Conservation (phyloP, 2,888 invertebrate species). For the Machimus rusticus region DNA sequence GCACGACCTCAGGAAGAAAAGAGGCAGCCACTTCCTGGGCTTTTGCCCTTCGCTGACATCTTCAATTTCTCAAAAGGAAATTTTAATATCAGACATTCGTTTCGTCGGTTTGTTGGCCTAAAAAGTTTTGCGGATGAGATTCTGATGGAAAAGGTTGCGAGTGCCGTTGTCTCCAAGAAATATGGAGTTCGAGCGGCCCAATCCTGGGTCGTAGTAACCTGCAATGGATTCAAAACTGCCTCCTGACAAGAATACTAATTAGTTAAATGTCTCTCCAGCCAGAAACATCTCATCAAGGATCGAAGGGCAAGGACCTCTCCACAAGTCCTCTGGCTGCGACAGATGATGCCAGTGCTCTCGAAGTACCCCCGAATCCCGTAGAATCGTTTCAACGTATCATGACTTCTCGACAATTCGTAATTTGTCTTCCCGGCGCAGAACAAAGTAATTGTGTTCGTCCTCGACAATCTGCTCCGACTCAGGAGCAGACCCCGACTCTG, state of each 20-base stretch:
- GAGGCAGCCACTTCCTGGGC: neutral
- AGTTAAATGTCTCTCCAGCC: neutral
- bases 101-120: neutral
- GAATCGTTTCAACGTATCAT: constrained; percentile 2
- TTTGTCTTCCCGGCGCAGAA: neutral
- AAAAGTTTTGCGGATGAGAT: neutral
- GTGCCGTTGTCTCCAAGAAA: neutral
- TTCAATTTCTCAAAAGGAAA: neutral
- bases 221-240: constrained; percentile 23
- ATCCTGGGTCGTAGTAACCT: neutral
- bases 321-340: neutral
- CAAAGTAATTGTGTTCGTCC: neutral
- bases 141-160: neutral
- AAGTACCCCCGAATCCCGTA: neutral
- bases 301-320: neutral
- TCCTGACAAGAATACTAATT: constrained; percentile 13
- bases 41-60: neutral
- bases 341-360: constrained; percentile 14
- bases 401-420: constrained; percentile 13
- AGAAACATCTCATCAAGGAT: neutral
- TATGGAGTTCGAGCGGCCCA: neutral
- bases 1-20: neutral
- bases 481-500: neutral
- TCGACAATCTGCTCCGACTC: neutral
- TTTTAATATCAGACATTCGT: neutral